Evolutionary conservation across 2,888 invertebrate genomes (phyloP).

Genomic region (Lasioglossum calceatum): DNA sequence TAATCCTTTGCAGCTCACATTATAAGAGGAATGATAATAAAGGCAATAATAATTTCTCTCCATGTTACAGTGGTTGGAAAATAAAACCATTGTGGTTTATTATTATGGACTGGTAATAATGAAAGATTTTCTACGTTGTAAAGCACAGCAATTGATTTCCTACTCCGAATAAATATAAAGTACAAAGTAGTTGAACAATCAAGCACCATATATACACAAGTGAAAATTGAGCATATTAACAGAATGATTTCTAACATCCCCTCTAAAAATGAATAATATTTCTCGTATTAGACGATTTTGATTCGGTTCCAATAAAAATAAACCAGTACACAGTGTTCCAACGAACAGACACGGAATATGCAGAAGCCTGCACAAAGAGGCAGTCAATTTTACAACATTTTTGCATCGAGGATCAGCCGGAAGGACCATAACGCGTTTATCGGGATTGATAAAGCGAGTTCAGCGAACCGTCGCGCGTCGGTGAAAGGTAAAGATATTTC

Average conservation of each 20-base stretch:
- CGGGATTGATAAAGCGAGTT: neutral
- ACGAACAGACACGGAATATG: neutral
- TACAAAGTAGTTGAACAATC: too few relatives aligned
- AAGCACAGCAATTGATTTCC: neutral
- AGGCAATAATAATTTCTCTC: neutral
- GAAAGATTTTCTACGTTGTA: neutral
- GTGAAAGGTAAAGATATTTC: neutral
- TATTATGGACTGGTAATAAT: neutral
- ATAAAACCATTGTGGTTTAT: neutral
- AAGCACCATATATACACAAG: too few relatives aligned
- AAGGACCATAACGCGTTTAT: neutral
- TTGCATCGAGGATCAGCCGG: neutral
- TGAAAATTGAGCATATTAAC: too few relatives aligned
- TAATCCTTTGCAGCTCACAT: too few relatives aligned
- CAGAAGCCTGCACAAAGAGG: neutral
- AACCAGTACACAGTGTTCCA: neutral
- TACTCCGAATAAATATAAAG: too few relatives aligned
- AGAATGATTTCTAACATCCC: too few relatives aligned
- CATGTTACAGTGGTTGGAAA: neutral
- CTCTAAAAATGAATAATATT: too few relatives aligned
- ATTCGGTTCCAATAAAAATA: neutral
- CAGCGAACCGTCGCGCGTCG: neutral
- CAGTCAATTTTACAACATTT: neutral
- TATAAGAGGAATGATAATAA: neutral
- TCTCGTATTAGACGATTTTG: too few relatives aligned